Base-by-base conservation (phyloP, 2,888 invertebrate genomes). In the Lucinisca nassula region DNA sequence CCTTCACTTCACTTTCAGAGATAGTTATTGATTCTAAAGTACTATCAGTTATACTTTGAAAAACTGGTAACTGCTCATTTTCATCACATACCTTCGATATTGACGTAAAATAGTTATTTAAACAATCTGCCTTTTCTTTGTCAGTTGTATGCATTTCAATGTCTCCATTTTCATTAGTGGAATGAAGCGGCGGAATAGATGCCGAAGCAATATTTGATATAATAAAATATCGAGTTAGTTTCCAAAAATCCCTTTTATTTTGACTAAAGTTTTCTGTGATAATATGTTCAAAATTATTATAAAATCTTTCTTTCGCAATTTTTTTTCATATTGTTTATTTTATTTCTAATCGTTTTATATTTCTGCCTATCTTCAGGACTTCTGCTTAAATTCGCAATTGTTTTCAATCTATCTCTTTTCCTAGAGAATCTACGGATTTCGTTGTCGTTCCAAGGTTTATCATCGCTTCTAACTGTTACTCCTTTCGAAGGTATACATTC, bases 401-500 rank as follows among this genome's bases (percentile, higher is more conserved):
- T 12, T 21, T 55, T 55, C n/a, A 55, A 55, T n/a, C 55, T 55
- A 21, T 55, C 55, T n/a, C 55, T 55, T 55, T 17, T 17, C n/a
- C 55, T 55, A 17, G 12, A 55, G 21, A n/a, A 55, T 21, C 4
- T 55, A 4, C 55, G 55, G 21, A 55, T 55, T 55, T 55, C 55
- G n/a, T n/a, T n/a, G n/a, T n/a, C n/a, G n/a, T n/a, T n/a, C n/a
- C n/a, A n/a, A n/a, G n/a, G n/a, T n/a, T 55, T 55, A 55, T 55
- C 55, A 21, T 55, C 55, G 21, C 55, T 55, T 21, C 82, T 72
- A 49, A 82, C 35, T 17, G 85, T 85, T 58, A 82, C 74, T 27
- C 38, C 55, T 55, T 79, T 75, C 0, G 40, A 72, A 4, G 85
- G 82, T 37, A 85, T 85, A 61, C 85, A 77, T 49, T 70, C 2